A percentile compares a stretch with the other conserved stretches of the same genome.
phyloP scores from a whole-genome alignment of 2,797 vertebrate genomes.

The Hyperoplus immaculatus region DNA sequence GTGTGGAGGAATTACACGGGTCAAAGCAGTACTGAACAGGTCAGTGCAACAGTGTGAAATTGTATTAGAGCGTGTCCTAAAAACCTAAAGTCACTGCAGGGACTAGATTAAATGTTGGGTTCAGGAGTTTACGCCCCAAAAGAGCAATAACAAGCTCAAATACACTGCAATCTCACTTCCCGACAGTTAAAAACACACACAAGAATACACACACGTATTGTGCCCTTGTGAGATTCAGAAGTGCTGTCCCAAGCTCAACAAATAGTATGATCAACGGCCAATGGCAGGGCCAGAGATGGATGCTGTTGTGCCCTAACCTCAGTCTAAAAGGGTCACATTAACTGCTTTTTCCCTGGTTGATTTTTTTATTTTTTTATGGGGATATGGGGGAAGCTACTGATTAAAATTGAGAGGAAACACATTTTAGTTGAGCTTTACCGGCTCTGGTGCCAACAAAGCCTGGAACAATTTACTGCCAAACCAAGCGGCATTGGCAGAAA shows the following conservation, averaged over 20 bases:
- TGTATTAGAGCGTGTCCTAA: slow-evolving; percentile 63
- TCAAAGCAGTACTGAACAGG: slow-evolving; percentile 60
- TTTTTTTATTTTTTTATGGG: too few species aligned
- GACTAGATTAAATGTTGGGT: slow-evolving; percentile 51
- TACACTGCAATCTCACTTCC: slow-evolving; percentile 26
- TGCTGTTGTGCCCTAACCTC: slow-evolving; percentile 9
- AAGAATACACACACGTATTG: not conserved
- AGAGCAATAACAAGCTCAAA: slow-evolving; percentile 44
- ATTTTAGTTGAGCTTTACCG: slow-evolving; percentile 13
- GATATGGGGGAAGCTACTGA: not conserved
- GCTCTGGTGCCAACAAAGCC: slow-evolving; percentile 37
- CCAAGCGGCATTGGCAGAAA: slow-evolving; percentile 46
- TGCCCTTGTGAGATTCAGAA: slow-evolving; percentile 1
- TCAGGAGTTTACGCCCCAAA: slow-evolving; percentile 33
- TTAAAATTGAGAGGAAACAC: slow-evolving; percentile 14
- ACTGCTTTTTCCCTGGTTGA: slow-evolving; percentile 17
- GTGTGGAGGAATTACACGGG: slow-evolving; percentile 56
- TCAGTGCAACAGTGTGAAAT: slow-evolving; percentile 72
- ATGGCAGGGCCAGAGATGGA: slow-evolving; percentile 15
- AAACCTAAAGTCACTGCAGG: slow-evolving; percentile 43
- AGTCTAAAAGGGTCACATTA: slow-evolving; percentile 19
- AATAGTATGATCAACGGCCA: slow-evolving; percentile 31
- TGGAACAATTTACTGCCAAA: slow-evolving; percentile 23
- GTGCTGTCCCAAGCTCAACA: slow-evolving; percentile 8
- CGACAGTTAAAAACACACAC: slow-evolving; percentile 16